phyloP scores from a whole-genome alignment of 2,888 invertebrate species.

The Mythimna vitellina region DNA sequence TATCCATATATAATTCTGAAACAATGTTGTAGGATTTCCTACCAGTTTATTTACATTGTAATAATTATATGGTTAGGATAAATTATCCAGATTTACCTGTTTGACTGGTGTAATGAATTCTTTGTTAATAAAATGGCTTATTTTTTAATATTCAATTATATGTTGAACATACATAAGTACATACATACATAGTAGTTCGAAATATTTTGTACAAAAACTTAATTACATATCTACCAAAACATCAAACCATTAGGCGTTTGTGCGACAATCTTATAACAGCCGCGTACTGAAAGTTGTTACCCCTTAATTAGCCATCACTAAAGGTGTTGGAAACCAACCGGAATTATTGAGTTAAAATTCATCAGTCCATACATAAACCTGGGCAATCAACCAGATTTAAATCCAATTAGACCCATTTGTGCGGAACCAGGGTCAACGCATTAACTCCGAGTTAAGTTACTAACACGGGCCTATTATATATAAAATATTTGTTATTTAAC shows the following conservation, averaged over 20 bases:
- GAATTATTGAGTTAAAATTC: too few relatives aligned
- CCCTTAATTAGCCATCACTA: too few relatives aligned
- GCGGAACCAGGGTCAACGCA: too few relatives aligned
- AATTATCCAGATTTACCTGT: slow-evolving; percentile 26
- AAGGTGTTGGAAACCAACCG: too few relatives aligned
- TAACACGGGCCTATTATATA: too few relatives aligned
- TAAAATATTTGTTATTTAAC: too few relatives aligned
- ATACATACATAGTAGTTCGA: not conserved
- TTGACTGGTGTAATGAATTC: slow-evolving; percentile 7
- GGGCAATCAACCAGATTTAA: too few relatives aligned
- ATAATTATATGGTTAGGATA: slow-evolving; percentile 3
- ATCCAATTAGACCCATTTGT: too few relatives aligned
- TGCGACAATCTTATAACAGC: not conserved
- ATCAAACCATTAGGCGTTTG: not conserved
- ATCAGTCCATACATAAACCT: too few relatives aligned
- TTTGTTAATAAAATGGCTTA: slow-evolving; percentile 1
- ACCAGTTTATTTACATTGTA: slow-evolving; percentile 28
- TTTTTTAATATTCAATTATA: not conserved
- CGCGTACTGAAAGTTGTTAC: not conserved
- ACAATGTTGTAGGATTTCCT: slow-evolving; percentile 13
- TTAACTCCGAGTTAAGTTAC: too few relatives aligned
- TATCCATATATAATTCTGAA: slow-evolving; percentile 23
- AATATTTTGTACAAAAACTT: too few relatives aligned
- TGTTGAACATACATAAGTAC: not conserved
- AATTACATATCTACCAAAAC: too few relatives aligned